phyloP scores from a whole-genome alignment of 2,797 vertebrate genomes.

The Ctenochaetus hawaiiensis region DNA sequence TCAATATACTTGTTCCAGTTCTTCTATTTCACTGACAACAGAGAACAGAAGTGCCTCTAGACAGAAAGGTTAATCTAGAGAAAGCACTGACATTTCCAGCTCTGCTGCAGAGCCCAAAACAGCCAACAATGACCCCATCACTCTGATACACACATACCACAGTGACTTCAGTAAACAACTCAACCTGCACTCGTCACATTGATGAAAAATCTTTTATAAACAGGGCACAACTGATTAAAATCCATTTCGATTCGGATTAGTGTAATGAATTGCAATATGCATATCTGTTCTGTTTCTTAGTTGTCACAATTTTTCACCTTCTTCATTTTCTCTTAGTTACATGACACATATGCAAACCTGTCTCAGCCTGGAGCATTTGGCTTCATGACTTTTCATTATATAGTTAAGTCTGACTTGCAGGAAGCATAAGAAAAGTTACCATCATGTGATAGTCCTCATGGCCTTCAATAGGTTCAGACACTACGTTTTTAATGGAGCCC shows the following conservation, averaged over 20 bases:
- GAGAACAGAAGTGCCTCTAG: slow-evolving; percentile 38
- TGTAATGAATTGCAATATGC: background rate
- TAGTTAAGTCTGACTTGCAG: background rate
- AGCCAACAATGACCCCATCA: slow-evolving; percentile 39
- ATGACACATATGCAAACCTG: background rate
- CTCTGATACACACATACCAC: slow-evolving; percentile 25
- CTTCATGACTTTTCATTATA: background rate
- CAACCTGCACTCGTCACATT: slow-evolving; percentile 16
- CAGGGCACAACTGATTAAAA: background rate
- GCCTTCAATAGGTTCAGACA: slow-evolving; percentile 98
- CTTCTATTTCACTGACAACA: slow-evolving; percentile 47
- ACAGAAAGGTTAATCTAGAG: slow-evolving; percentile 69
- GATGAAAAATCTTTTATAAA: background rate
- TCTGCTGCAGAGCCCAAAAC: slow-evolving; percentile 43
- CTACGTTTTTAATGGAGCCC: slow-evolving; percentile 99
- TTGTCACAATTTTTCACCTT: background rate
- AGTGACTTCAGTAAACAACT: slow-evolving; percentile 27
- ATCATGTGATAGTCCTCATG: slow-evolving; percentile 99
- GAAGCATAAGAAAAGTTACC: slow-evolving; percentile 83
- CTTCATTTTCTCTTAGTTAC: background rate
- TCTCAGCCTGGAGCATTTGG: background rate
- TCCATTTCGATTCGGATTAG: too few species aligned
- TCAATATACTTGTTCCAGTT: slow-evolving; percentile 21
- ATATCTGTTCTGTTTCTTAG: background rate
- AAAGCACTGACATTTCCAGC: slow-evolving; percentile 64